Conservation (phyloP, 2,113 vertebrate genomes). For the Triplophysa rosa region DNA sequence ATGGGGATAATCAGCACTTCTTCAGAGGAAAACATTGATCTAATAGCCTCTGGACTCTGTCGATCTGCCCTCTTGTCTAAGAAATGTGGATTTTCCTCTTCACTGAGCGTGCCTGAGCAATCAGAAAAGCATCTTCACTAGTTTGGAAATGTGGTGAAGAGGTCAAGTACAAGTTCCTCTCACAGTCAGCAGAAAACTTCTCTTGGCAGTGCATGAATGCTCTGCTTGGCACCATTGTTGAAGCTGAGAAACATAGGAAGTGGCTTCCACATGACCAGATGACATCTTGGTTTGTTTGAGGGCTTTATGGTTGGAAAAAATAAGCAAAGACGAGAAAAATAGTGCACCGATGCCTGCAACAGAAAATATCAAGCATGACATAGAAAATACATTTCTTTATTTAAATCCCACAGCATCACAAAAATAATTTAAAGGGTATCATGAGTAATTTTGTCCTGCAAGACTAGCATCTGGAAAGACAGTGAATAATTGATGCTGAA, state of each 20-base stretch:
- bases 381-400: conserved; percentile 18
- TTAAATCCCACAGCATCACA: conserved; percentile 17
- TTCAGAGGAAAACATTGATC: conserved; percentile 72
- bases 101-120: conserved; percentile 70
- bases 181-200: conserved; percentile 62
- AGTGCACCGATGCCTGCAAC: too few relatives aligned
- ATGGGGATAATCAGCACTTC: conserved; percentile 63
- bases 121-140: conserved; percentile 67
- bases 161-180: conserved; percentile 72
- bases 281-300: not conserved
- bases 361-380: not conserved
- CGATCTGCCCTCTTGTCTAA: conserved; percentile 58
- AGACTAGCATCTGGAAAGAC: conserved; percentile 53
- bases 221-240: conserved; percentile 41
- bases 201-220: conserved; percentile 19
- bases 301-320: conserved; percentile 1
- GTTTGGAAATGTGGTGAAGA: conserved; percentile 70
- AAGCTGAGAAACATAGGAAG: not conserved
- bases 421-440: conserved; percentile 63
- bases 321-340: not conserved
- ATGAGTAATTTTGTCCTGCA: conserved; percentile 37
- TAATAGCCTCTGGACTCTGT: conserved; percentile 69
- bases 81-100: conserved; percentile 74
- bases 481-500: conserved; percentile 58
- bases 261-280: not conserved